These are phyloP conservation scores for Timema cristinae DNA, from an alignment of 2,888 invertebrate genomes.

Conservation along the genomic window DNA sequence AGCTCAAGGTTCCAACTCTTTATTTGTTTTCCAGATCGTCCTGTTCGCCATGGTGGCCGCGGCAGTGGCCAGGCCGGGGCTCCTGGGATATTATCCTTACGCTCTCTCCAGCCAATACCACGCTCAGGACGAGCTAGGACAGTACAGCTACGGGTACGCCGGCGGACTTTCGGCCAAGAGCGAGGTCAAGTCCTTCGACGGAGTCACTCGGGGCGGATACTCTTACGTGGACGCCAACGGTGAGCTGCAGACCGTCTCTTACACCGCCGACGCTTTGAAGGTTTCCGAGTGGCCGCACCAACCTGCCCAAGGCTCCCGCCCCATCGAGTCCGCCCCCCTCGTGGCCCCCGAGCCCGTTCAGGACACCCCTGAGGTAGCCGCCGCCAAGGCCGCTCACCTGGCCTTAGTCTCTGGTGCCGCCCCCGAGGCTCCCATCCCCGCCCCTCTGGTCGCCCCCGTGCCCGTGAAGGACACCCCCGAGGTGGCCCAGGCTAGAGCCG, in stretches of 20 bases:
- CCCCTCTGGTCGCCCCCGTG: constrained; percentile 20
- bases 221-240: constrained; percentile 58
- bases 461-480: constrained; percentile 18
- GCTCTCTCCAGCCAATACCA: constrained; percentile 35
- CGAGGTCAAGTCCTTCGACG: constrained; percentile 51
- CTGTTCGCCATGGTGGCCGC: constrained; percentile 4
- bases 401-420: constrained; percentile 34
- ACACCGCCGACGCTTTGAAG: constrained; percentile 38
- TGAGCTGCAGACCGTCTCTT: constrained; percentile 36
- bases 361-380: constrained; percentile 46
- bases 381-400: constrained; percentile 51
- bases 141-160: constrained; percentile 44
- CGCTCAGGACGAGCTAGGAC: constrained; percentile 45
- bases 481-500: constrained; percentile 31
- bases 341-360: constrained; percentile 35
- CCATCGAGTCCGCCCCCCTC: constrained; percentile 35
- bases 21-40: background rate
- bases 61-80: background rate
- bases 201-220: constrained; percentile 58
- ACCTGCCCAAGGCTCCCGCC: constrained; percentile 41
- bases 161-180: constrained; percentile 33
- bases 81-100: background rate
- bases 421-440: constrained; percentile 17
- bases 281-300: constrained; percentile 39
- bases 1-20: too few relatives aligned